Evolutionary conservation across 1,140 invertebrate species (phyloP).

Genomic region (Drosophila sproati): DNA sequence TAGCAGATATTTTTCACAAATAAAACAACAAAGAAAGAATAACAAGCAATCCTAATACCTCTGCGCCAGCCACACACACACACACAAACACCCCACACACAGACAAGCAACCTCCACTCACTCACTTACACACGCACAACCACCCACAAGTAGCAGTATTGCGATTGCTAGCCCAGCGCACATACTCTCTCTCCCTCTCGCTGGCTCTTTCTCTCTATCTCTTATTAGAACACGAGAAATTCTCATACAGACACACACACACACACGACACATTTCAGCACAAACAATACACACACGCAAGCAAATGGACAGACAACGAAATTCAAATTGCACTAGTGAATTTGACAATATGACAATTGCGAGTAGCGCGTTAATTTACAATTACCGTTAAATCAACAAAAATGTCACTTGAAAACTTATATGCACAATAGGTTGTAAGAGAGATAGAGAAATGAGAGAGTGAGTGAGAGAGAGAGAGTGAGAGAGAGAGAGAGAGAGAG

Average conservation of each 20-base stretch:
- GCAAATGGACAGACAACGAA: constrained; percentile 13
- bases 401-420: constrained; percentile 35
- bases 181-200: constrained; percentile 16
- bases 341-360: constrained; percentile 62
- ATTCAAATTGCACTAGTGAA: constrained; percentile 49
- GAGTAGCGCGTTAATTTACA: constrained; percentile 54
- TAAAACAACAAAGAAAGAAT: constrained; percentile 78
- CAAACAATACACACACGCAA: constrained; percentile 45
- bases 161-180: constrained; percentile 41
- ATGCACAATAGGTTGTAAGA: constrained; percentile 16
- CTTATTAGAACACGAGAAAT: constrained; percentile 44
- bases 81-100: constrained; percentile 11
- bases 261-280: constrained; percentile 45
- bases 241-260: constrained; percentile 36
- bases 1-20: constrained; percentile 71
- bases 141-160: constrained; percentile 42
- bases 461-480: background rate
- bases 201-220: constrained; percentile 13
- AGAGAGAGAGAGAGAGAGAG: background rate
- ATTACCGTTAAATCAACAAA: constrained; percentile 56
- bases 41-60: constrained; percentile 72
- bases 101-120: constrained; percentile 29
- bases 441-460: background rate
- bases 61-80: constrained; percentile 32
- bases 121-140: constrained; percentile 44